A percentile compares a stretch with the other conserved stretches of the same genome.
phyloP scores from a whole-genome alignment of 1,140 invertebrate genomes.

The Micrasema minimum region DNA sequence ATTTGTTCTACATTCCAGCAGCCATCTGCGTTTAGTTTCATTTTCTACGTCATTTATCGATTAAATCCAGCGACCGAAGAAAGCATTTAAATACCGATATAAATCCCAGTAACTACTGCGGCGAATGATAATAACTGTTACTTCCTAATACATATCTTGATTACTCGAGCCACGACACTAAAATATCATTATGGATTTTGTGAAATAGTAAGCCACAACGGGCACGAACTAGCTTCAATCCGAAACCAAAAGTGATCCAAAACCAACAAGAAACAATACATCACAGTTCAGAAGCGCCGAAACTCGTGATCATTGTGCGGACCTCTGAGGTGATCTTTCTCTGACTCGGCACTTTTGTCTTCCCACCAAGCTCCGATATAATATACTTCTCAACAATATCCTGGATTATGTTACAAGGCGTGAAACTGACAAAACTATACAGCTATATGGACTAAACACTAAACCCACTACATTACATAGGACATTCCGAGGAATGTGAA shows the following conservation, averaged over 20 bases:
- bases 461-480: no score
- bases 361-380: slow-evolving; percentile 4
- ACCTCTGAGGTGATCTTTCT: slow-evolving; percentile 24
- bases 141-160: slow-evolving; percentile 6
- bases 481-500: no score
- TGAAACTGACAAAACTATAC: no score
- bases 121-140: slow-evolving; percentile 11
- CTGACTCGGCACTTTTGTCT: slow-evolving; percentile 24
- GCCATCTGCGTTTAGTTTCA: not conserved
- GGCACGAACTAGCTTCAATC: slow-evolving; percentile 21
- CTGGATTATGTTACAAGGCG: no score
- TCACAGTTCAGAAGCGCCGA: slow-evolving; percentile 36
- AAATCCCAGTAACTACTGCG: not conserved
- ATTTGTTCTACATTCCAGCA: not conserved
- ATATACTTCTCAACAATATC: no score
- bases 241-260: slow-evolving; percentile 34
- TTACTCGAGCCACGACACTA: slow-evolving; percentile 16
- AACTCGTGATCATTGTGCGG: slow-evolving; percentile 32
- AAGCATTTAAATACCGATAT: not conserved
- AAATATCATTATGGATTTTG: slow-evolving; percentile 16
- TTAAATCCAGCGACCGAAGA: slow-evolving; percentile 3
- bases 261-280: slow-evolving; percentile 36
- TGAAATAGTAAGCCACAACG: slow-evolving; percentile 18
- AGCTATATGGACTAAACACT: no score
- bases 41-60: slow-evolving; percentile 2